Base-by-base conservation (phyloP, 2,797 vertebrate genomes). In the Enteromius argenteus region DNA sequence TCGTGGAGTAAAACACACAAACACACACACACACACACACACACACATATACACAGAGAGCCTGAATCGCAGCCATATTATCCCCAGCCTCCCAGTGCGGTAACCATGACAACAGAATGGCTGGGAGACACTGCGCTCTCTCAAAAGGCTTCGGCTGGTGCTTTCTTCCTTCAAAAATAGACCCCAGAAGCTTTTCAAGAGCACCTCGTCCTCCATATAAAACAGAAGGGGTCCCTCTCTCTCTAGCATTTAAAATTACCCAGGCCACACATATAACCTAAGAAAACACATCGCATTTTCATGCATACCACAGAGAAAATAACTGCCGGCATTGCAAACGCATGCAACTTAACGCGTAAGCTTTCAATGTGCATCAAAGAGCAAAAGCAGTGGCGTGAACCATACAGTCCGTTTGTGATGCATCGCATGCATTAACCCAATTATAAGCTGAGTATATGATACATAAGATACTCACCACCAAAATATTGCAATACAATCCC, bases 51-150 rank as follows among this genome's bases (percentile, higher is more conserved):
- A 73, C 69, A 88, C 75, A 75, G 79, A 46, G 84, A 81, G 86
- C 49, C 85, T 86, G 85, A 89, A 88, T 90, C 84, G 90, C 90
- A 95, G 96, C 94, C 94, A 96, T 95, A 95, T 95, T 96, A 95
- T 94, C 95, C 83, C 94, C 94, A 96, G 95, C 96, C 97, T 98
- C 97, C 94, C 94, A 94, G 94, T 94, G 92, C 95, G 94, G 97
- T 98, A 97, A 97, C 98, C 97, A 99, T 99, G 97, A 98, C 98
- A 98, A 99, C 98, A 95, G 91, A 94, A 96, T 96, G 97, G 97
- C 96, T 97, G 93, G 94, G 96, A 97, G 97, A 97, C 96, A 94
- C 85, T 86, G 83, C 68, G 78, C 83, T 87, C 80, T 85, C 86
- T 81, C 83, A 87, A 87, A 87, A 79, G 72, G 68, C 66, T 76